Evolutionary conservation across 2,797 vertebrate species (phyloP), one percentile per base, ranked within the genome.

Genomic region (Knipowitschia caucasica): DNA sequence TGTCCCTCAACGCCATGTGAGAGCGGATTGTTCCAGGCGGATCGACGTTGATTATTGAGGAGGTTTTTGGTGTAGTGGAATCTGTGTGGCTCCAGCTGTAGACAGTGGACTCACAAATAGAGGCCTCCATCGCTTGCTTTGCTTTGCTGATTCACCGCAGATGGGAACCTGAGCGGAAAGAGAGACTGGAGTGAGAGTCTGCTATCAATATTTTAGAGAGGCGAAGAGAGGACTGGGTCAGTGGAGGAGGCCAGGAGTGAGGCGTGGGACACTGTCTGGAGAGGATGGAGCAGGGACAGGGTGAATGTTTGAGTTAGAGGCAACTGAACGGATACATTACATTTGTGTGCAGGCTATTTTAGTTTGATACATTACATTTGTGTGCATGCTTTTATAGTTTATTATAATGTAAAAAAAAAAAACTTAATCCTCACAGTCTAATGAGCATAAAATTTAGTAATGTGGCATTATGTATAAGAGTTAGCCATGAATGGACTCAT

Each of bases 201-300:
- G 53, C 63, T 75, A 82, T 86, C 64, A 82, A 82, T 85, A 80
- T 84, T 84, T 84, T 53, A 84, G 77, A 65, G 71, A 57, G 59
- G 53, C 47, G 58, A 61, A 62, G 73, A 75, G 69, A 76, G 62
- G 80, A 83, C 69, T 71, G 73, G 83, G 81, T 82, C 78, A 78
- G 78, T 75, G 64, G 77, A 83, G 70, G 77, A 82, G 69, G 71
- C 67, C 73, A 72, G 40, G 38, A 27, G 25, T 27, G 56, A 49
- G 31, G 69, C 56, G 40, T 50, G 50, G 47, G 47, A 38, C 46
- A 34, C 18, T 33, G 67, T 23, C 30, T 29, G 57, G 68, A 56
- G 63, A 45, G 23, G 24, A 59, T 24, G 23, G 57, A 51, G 47
- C 30, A 33, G 30, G 30, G 11, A 33, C 2, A 36, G 35, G 40